Base-by-base conservation (phyloP, 2,888 invertebrate genomes). In the Escarpia spicata region DNA sequence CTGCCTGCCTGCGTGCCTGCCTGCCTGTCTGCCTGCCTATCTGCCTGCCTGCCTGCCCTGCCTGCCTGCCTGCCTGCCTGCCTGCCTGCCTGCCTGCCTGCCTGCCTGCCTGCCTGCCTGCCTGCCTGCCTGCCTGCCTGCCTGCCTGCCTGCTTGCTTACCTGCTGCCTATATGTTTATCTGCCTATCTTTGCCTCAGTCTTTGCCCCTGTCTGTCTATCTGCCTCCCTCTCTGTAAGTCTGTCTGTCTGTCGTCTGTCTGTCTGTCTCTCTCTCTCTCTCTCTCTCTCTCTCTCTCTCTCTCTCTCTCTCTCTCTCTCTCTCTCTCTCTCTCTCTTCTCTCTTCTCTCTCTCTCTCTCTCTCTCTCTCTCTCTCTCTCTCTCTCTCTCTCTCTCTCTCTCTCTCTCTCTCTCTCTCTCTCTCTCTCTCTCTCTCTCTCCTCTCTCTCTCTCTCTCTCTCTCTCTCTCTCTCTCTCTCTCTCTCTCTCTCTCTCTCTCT, bases 221-320 rank as follows among this genome's bases (percentile, higher is more conserved):
- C 43, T 91, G 8, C 9, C 58, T 58, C 3, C 43, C 91, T 92
- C 58, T 89, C 92, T 92, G 91, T 91, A 90, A 91, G 90, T 12
- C 93, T 93, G 45, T 58, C 90, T 93, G 91, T 89, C 90, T 91
- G 89, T 90, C 92, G 44, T 75, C 91, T 60, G 43, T 43, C 92
- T 90, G 37, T 44, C 58, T 92, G 8, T 92, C 93, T 93, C 90
- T 91, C 90, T 93, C 89, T 90, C 90, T 90, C 44, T 92, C 92
- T 93, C 31, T 92, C 92, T 93, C 92, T 92, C 90, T 93, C 60
- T 92, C 93, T 93, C 75, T 92, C 92, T 93, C 90, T 92, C 92
- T 93, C 91, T 92, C 93, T 93, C 91, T 92, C 92, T 93, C 92
- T 90, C 93, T 93, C 3, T 90, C 91, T 93, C 90, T 92, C 92